phyloP scores from a whole-genome alignment of 2,113 vertebrate species.

The Rhynchomys soricoides region DNA sequence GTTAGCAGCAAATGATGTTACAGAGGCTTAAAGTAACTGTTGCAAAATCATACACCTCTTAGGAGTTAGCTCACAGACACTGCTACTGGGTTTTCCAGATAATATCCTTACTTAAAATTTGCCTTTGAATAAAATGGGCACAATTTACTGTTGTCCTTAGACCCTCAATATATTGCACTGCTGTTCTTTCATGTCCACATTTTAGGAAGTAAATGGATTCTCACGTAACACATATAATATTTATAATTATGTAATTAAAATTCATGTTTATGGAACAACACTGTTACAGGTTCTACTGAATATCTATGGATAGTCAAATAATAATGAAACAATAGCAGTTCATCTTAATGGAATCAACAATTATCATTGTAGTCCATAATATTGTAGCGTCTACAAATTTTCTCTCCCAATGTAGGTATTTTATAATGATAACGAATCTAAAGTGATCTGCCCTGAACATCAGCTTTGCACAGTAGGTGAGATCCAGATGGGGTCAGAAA shows the following conservation, averaged over 20 bases:
- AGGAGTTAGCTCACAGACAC: not conserved
- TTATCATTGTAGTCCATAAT: not conserved
- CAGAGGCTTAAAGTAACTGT: not conserved
- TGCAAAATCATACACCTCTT: not conserved
- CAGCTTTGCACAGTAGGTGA: not conserved
- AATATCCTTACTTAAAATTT: slow-evolving; percentile 30
- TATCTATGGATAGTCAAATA: not conserved
- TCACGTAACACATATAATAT: not conserved
- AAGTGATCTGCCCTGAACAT: not conserved
- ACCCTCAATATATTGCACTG: not conserved
- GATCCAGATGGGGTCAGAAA: not conserved
- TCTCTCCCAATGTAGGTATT: not conserved
- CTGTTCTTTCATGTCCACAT: not conserved
- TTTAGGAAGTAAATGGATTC: slow-evolving; percentile 7
- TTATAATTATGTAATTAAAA: slow-evolving; percentile 3
- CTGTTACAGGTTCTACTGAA: not conserved
- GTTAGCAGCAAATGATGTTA: not conserved
- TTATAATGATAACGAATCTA: not conserved
- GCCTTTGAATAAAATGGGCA: not conserved
- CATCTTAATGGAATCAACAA: not conserved
- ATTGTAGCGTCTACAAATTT: not conserved
- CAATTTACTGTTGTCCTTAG: not conserved
- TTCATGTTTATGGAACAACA: not conserved
- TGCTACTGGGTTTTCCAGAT: not conserved
- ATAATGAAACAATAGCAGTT: not conserved